Evolutionary conservation across 37 sponge, comb jelly and placozoan genomes (phyloP).

Genomic region (Hormiphora californensis): DNA sequence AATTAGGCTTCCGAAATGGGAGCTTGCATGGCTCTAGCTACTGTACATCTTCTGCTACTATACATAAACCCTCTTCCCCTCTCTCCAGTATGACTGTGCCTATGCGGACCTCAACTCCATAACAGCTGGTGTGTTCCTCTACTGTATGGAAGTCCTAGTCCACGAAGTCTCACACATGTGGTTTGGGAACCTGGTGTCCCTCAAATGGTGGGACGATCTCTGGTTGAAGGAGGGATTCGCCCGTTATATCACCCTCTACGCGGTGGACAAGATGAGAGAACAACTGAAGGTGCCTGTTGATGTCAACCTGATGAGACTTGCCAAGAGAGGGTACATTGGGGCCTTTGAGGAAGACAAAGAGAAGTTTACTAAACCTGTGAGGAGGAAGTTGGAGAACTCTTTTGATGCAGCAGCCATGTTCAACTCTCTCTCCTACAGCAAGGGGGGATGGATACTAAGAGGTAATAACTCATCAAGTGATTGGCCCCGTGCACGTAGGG

Average conservation of each 20-base stretch:
- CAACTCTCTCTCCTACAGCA: not conserved
- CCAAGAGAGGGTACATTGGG: not conserved
- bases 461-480: too few relatives aligned
- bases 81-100: slow-evolving; percentile 13
- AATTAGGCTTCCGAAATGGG: too few relatives aligned
- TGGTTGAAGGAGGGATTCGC: slow-evolving; percentile 10
- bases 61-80: too few relatives aligned
- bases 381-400: not conserved
- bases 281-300: not conserved
- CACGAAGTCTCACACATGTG: slow-evolving; percentile 17
- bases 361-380: not conserved
- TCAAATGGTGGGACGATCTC: slow-evolving; percentile 8
- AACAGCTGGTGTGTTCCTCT: not conserved
- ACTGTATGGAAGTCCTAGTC: not conserved
- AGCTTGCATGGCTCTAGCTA: too few relatives aligned
- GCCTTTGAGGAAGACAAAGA: not conserved
- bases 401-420: not conserved
- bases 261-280: not conserved
- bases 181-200: slow-evolving; percentile 1
- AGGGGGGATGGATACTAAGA: not conserved
- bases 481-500: too few relatives aligned
- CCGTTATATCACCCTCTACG: not conserved
- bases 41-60: too few relatives aligned
- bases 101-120: not conserved
- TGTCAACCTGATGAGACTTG: not conserved